Percentiles rank a stretch among this genome's conserved stretches.
These are phyloP conservation scores for Ramphastos sulfuratus DNA, from an alignment of 2,113 vertebrate genomes.

Conservation along the genomic window DNA sequence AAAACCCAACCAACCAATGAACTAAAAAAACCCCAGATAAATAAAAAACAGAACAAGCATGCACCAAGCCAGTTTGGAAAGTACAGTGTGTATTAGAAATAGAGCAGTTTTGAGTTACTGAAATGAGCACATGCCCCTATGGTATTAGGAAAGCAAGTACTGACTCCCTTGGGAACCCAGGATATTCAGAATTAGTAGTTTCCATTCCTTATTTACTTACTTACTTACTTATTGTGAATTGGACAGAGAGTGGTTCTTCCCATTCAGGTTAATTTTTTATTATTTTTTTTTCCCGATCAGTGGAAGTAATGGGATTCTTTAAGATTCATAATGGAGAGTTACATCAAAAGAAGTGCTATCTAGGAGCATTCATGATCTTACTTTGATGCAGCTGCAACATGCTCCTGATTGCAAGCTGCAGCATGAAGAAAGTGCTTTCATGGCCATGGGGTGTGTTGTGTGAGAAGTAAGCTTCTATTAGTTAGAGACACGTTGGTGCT, in stretches of 20 bases:
- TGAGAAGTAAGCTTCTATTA: neutral
- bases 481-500: neutral
- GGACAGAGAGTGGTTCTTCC: neutral
- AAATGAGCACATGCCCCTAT: neutral
- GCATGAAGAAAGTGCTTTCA: neutral
- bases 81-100: neutral
- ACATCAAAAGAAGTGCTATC: neutral
- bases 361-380: neutral
- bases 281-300: neutral
- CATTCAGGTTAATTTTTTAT: no score
- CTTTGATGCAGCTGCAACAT: neutral
- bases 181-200: neutral
- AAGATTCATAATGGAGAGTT: neutral
- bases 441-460: fast-evolving
- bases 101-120: neutral
- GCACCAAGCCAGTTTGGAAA: neutral
- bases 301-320: neutral
- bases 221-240: neutral
- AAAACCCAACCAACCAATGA: no score
- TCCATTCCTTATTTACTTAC: neutral
- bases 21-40: no score
- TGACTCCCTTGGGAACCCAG: neutral
- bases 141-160: neutral
- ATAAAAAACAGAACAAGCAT: no score
- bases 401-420: neutral